Evolutionary conservation across 2,113 vertebrate species (phyloP), one percentile per base, ranked within the genome.

Genomic region (Callithrix jacchus): DNA sequence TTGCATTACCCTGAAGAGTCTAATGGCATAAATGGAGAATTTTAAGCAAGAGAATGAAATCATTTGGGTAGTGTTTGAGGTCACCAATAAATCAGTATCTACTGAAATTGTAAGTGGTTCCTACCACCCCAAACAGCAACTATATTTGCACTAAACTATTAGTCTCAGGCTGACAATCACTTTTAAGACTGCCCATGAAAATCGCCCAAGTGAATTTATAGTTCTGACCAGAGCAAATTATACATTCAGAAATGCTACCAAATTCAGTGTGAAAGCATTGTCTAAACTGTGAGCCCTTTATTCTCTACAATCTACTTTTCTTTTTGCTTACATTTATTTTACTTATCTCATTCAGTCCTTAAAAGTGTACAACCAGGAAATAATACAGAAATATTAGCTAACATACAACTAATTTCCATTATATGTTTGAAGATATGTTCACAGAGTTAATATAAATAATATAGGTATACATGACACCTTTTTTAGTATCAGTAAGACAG

Each of bases 131-230:
- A 93, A 40, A 40, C 9, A 45, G 84, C 11, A 49, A 17, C 35
- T 86, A 11, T 47, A 92, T 87, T 94, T 76, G 84, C 16, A 17
- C 68, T 58, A 71, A n/a, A 79, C 74, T 86, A 64, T 91, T 35
- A 68, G 66, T 70, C 74, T 94, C 37, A 52, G 71, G 45, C 17
- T 89, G 68, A 91, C 96, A 89, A 64, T 40, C 71, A 86, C 77
- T 66, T 56, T 83, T 47, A 89, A 91, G 79, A 61, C 82, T 82
- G 40, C 17, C 40, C 45, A 49, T 27, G 40, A 30, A 94, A 93
- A 82, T 85, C 68, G 92, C 30, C 61, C 21, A 76, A 80, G n/a
- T 47, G n/a, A 87, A 85, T 25, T 56, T 32, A 82, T 2, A 81
- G 14, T 70, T 77, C 9, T 77, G 49, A 79, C 56, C n/a, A 42